Conservation (phyloP, 2,113 vertebrate species). For the Barnardius zonarius region DNA sequence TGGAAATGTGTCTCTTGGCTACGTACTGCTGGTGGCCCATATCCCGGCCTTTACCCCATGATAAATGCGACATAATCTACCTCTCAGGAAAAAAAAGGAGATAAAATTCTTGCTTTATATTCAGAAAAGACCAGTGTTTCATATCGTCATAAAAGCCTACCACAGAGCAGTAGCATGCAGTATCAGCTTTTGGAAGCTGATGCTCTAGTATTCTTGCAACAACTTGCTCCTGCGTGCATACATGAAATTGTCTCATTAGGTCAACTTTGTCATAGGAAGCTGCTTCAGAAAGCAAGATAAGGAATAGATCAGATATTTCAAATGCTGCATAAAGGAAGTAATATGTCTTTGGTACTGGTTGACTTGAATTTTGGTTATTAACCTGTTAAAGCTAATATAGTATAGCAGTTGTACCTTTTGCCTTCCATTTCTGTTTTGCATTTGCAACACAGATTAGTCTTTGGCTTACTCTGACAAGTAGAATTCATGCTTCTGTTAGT, state of each 20-base stretch:
- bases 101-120: neutral
- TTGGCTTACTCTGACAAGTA: neutral
- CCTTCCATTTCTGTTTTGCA: neutral
- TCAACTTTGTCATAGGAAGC: neutral
- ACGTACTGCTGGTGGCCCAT: neutral
- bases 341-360: neutral
- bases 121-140: neutral
- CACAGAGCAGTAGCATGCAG: neutral
- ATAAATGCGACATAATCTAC: neutral
- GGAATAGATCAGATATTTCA: neutral
- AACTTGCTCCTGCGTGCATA: neutral
- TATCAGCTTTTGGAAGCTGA: neutral
- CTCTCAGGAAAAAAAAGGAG: neutral
- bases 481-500: neutral
- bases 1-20: neutral
- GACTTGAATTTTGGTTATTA: neutral
- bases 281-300: neutral
- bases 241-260: neutral
- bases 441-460: neutral
- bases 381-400: neutral
- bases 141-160: neutral
- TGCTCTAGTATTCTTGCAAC: neutral
- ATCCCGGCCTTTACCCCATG: neutral
- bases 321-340: neutral
- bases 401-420: neutral